Percentiles rank a stretch among this genome's conserved stretches.
phyloP scores from a whole-genome alignment of 2,888 invertebrate species.

The Notodonta dromedarius region DNA sequence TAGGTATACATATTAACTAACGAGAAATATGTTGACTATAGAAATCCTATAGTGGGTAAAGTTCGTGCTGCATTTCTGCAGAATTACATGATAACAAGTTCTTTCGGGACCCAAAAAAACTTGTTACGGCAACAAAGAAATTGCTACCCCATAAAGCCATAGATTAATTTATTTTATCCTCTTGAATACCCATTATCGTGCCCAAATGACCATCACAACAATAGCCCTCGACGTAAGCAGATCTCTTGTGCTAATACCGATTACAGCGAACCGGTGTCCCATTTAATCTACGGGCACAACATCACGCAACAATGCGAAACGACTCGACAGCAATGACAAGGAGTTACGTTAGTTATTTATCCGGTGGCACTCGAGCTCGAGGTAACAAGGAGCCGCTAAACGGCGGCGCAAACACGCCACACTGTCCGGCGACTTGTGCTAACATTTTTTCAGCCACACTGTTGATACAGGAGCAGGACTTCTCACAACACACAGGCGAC shows the following conservation, averaged over 20 bases:
- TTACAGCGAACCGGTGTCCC: constrained; percentile 7
- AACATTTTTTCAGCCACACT: constrained; percentile 56
- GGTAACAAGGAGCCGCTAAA: constrained; percentile 75
- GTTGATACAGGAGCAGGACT: constrained; percentile 50
- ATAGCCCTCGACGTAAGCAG: constrained; percentile 13
- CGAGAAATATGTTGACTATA: too few species aligned
- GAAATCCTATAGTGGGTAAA: too few species aligned
- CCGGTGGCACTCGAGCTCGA: constrained; percentile 64
- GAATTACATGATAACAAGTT: not conserved
- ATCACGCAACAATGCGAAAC: constrained; percentile 65
- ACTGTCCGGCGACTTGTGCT: constrained; percentile 55
- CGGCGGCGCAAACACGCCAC: constrained; percentile 61
- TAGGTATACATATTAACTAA: too few species aligned
- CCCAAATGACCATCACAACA: constrained; percentile 14
- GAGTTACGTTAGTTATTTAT: constrained; percentile 64
- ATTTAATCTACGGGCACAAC: constrained; percentile 41
- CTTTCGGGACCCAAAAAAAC: too few species aligned
- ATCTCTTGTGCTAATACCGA: constrained; percentile 18
- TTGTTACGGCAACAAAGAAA: not conserved
- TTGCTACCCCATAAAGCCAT: not conserved
- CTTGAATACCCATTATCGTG: constrained; percentile 16
- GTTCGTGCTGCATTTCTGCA: not conserved
- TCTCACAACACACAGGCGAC: constrained; percentile 54
- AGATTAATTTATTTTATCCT: not conserved
- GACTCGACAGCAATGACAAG: constrained; percentile 56